These are phyloP conservation scores for Metopolophium dirhodum DNA, from an alignment of 1,140 invertebrate species.

Conservation along the genomic window DNA sequence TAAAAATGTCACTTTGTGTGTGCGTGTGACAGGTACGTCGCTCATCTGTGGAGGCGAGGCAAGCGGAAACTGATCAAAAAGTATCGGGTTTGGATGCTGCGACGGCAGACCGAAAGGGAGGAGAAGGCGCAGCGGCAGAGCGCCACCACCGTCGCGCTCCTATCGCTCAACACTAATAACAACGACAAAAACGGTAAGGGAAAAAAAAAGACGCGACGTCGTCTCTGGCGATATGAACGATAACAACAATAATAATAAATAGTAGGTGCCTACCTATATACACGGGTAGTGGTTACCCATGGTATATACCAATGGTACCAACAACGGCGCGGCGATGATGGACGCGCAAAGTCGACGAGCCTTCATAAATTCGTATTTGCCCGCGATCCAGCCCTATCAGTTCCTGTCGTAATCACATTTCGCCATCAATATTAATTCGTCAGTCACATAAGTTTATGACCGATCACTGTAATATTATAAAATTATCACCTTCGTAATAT, in stretches of 20 bases:
- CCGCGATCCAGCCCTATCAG: background rate
- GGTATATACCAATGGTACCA: background rate
- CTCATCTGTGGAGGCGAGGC: slow-evolving; percentile 84
- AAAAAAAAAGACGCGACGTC: background rate
- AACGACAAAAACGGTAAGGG: slow-evolving; percentile 49
- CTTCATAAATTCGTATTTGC: background rate
- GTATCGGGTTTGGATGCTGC: slow-evolving; percentile 73
- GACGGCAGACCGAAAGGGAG: slow-evolving; percentile 62
- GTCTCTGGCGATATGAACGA: background rate
- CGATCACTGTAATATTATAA: background rate
- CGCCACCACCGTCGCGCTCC: slow-evolving; percentile 62
- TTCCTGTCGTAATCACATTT: background rate
- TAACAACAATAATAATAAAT: background rate
- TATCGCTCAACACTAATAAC: slow-evolving; percentile 49
- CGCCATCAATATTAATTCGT: background rate
- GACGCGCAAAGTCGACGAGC: background rate
- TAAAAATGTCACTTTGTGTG: slow-evolving; percentile 56
- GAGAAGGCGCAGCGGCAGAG: slow-evolving; percentile 34
- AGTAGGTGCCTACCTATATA: background rate
- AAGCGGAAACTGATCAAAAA: slow-evolving; percentile 84
- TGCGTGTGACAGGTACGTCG: slow-evolving; percentile 74
- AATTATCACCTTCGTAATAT: background rate
- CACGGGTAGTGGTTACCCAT: too few relatives aligned
- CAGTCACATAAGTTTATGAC: background rate
- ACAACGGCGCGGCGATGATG: background rate